Conservation (phyloP, 2,113 vertebrate species). For the Rhagologus leucostigma region DNA sequence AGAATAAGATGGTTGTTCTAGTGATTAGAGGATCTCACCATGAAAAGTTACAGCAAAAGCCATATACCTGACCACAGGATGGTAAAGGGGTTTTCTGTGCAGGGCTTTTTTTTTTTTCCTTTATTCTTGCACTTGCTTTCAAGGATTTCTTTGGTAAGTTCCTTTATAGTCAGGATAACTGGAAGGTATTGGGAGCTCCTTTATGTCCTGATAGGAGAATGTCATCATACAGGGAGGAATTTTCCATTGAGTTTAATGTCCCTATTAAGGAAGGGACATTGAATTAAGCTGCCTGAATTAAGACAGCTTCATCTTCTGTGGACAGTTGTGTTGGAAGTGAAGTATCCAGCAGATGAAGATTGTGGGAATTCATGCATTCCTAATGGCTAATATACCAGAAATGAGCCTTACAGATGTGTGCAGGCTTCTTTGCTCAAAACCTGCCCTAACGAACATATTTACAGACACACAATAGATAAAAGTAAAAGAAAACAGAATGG, state of each 20-base stretch:
- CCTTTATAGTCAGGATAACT: not conserved
- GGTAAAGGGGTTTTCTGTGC: not conserved
- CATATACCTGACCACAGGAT: not conserved
- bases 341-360: not conserved
- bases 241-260: not conserved
- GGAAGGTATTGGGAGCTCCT: not conserved
- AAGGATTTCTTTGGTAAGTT: not conserved
- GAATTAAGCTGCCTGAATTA: not conserved
- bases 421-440: not conserved
- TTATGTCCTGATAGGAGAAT: not conserved
- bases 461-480: not conserved
- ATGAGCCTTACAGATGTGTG: not conserved
- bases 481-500: not conserved
- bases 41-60: not conserved
- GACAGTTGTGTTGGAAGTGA: not conserved
- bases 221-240: not conserved
- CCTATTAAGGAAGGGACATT: not conserved
- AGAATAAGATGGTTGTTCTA: not conserved
- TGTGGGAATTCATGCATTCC: not conserved
- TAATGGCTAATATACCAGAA: not conserved
- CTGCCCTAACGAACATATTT: not conserved
- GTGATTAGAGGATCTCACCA: not conserved
- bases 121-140: not conserved
- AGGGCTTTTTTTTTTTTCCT: not conserved
- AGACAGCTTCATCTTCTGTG: not conserved